phyloP scores from a whole-genome alignment of 2,797 vertebrate genomes.

The Myotis daubentonii region DNA sequence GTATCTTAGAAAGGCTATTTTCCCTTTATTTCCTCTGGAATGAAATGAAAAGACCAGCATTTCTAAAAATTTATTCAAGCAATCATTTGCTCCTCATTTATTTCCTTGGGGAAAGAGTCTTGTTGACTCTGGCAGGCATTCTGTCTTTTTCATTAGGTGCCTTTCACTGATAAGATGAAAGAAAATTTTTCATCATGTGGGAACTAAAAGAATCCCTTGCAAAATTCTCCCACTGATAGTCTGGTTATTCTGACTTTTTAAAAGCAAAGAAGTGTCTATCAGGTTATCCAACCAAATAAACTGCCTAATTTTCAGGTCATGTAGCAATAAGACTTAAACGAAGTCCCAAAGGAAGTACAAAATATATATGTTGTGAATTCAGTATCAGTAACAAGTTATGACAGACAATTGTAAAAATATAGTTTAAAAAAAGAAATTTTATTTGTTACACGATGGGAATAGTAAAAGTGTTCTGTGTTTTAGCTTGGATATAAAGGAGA shows the following conservation, averaged over 20 bases:
- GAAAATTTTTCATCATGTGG: conserved; percentile 31
- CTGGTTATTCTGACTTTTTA: neutral
- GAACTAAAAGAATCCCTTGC: neutral
- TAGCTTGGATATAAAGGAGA: neutral
- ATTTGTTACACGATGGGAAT: neutral
- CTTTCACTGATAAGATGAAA: conserved; percentile 50
- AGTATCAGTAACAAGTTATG: neutral
- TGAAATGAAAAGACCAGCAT: conserved; percentile 41
- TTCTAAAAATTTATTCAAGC: conserved; percentile 52
- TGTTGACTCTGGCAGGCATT: conserved; percentile 14
- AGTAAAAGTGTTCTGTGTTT: neutral
- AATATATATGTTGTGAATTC: conserved; percentile 25
- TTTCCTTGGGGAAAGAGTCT: conserved; percentile 40
- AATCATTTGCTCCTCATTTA: conserved; percentile 37
- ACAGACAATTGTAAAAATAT: conserved; percentile 11
- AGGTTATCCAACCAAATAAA: neutral
- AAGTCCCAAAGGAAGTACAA: neutral
- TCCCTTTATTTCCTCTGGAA: conserved; percentile 20
- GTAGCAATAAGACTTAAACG: conserved; percentile 31
- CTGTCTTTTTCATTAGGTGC: conserved; percentile 46
- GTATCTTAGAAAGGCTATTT: neutral
- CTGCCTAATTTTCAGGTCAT: conserved; percentile 40
- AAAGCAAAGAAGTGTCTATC: neutral
- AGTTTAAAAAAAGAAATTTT: conserved; percentile 20
- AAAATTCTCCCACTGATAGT: neutral